Conservation (phyloP, 2,888 invertebrate genomes). For the Pimpla rufipes region DNA sequence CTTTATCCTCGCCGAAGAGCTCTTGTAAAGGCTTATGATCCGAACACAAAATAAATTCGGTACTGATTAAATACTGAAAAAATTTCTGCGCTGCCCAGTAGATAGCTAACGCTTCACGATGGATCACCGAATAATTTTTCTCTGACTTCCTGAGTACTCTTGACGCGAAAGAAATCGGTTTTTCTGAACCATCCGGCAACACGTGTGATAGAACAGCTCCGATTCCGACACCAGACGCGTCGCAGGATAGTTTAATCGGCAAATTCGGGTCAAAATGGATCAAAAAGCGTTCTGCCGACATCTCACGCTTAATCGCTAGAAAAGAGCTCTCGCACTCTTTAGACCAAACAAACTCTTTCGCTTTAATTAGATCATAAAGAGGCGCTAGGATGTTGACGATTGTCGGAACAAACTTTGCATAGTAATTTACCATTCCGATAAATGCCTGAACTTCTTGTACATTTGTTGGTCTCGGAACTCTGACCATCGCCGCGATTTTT, state of each 20-base stretch:
- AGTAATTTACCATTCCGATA: slow-evolving; percentile 39
- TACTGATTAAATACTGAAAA: slow-evolving; percentile 47
- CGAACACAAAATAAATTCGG: slow-evolving; percentile 40
- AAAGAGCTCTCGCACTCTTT: slow-evolving; percentile 27
- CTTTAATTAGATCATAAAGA: slow-evolving; percentile 22
- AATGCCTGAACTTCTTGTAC: slow-evolving; percentile 35
- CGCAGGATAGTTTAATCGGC: slow-evolving; percentile 63
- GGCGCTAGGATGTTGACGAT: slow-evolving; percentile 15
- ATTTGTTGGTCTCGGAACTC: slow-evolving; percentile 7
- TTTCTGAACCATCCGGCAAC: slow-evolving; percentile 74
- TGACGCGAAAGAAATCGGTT: slow-evolving; percentile 79
- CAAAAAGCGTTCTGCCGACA: slow-evolving; percentile 33
- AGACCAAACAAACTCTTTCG: slow-evolving; percentile 26
- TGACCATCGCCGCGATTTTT: slow-evolving; percentile 15
- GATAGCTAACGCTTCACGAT: slow-evolving; percentile 65
- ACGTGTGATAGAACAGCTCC: slow-evolving; percentile 75
- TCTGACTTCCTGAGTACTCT: slow-evolving; percentile 73
- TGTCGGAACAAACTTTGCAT: slow-evolving; percentile 34
- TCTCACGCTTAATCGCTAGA: not conserved
- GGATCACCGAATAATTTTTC: slow-evolving; percentile 66
- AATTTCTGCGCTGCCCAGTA: slow-evolving; percentile 48
- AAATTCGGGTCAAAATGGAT: slow-evolving; percentile 49
- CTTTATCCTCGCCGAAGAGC: slow-evolving; percentile 52
- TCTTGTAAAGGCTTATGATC: slow-evolving; percentile 49
- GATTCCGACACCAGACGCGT: slow-evolving; percentile 74